These are phyloP conservation scores for Pseudanteris insignis DNA, from an alignment of 2,888 invertebrate genomes.

Conservation along the genomic window DNA sequence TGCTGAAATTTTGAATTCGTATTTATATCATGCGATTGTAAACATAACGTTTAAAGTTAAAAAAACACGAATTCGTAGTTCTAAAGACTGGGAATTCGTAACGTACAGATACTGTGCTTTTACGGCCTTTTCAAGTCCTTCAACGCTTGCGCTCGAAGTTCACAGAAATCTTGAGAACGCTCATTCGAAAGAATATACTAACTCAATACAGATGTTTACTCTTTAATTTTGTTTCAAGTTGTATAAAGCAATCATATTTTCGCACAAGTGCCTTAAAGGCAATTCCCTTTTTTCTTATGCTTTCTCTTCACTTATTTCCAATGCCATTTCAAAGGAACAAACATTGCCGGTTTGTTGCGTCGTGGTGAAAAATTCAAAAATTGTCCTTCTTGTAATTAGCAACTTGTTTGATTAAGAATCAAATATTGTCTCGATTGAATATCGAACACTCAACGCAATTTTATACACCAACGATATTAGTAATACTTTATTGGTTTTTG, in stretches of 20 bases:
- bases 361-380: no score
- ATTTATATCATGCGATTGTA: constrained; percentile 20
- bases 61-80: constrained; percentile 33
- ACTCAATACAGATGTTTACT: constrained; percentile 39
- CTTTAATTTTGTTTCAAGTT: constrained; percentile 30
- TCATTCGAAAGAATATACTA: constrained; percentile 36
- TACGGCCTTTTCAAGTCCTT: constrained; percentile 37
- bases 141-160: constrained; percentile 21
- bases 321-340: no score
- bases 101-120: constrained; percentile 34
- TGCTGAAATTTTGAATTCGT: constrained; percentile 6
- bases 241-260: constrained; percentile 36
- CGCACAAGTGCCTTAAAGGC: constrained; percentile 18
- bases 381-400: no score
- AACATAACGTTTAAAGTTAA: constrained; percentile 26
- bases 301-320: no score
- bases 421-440: no score
- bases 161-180: constrained; percentile 34
- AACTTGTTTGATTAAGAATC: no score
- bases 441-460: no score
- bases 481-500: no score
- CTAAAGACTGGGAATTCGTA: constrained; percentile 24
- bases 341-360: no score
- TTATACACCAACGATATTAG: no score
- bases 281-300: constrained; percentile 2